Conservation (phyloP, 2,113 vertebrate species). For the Scytalopus superciliaris region DNA sequence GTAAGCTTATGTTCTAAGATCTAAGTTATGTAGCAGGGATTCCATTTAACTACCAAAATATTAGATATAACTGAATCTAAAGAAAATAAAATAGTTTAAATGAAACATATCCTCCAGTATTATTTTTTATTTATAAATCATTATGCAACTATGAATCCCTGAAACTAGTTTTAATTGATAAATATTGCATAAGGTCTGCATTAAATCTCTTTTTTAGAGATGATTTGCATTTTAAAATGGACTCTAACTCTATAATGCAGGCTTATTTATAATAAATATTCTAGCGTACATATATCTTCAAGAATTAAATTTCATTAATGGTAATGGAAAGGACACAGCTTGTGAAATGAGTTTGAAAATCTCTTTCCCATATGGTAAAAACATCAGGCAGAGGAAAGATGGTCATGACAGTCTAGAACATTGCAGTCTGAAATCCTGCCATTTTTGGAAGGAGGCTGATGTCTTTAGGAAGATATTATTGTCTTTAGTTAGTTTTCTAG, state of each 20-base stretch:
- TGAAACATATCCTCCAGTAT: conserved; percentile 8
- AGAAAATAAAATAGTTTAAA: conserved; percentile 17
- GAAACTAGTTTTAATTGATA: conserved; percentile 44
- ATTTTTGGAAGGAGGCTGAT: background rate
- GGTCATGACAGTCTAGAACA: background rate
- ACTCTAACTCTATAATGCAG: background rate
- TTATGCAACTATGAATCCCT: conserved; percentile 31
- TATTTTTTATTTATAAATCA: conserved; percentile 56
- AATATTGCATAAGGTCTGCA: conserved; percentile 36
- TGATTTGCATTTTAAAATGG: conserved; percentile 25
- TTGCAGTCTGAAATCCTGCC: background rate
- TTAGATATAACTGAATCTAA: background rate
- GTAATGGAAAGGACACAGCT: background rate
- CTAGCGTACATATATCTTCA: conserved; percentile 3
- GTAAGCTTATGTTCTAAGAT: background rate
- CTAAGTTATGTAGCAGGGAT: background rate
- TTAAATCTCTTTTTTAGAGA: conserved; percentile 9
- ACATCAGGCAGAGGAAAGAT: background rate
- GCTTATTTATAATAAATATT: conserved; percentile 43
- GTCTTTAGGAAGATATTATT: background rate
- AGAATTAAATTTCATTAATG: conserved; percentile 21
- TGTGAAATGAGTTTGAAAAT: background rate
- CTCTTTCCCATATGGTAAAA: background rate
- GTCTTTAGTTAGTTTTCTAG: background rate
- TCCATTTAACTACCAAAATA: conserved; percentile 43